Conservation (phyloP, 37 sponge, comb jelly and placozoan genomes). For the Crambe crambe region DNA sequence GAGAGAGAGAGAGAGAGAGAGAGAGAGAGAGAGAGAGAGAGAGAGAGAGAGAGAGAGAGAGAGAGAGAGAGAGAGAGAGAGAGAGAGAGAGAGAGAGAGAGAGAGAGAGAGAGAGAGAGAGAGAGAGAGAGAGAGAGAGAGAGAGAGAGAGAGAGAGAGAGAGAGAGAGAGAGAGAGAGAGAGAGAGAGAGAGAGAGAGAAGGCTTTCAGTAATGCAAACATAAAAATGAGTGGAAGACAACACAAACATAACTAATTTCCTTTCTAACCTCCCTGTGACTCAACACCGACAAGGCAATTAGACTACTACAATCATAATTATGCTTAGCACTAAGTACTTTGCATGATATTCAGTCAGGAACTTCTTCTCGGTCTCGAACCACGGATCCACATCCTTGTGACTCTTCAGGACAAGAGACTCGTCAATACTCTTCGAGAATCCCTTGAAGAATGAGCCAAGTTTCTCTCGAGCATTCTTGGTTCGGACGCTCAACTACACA, state of each 20-base stretch:
- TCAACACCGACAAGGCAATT: neutral
- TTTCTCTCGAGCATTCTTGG: conserved; percentile 90
- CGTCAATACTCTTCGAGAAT: conserved; percentile 92
- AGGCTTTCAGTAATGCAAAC: too few species aligned
- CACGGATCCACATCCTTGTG: conserved; percentile 90
- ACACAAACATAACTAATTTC: too few species aligned
- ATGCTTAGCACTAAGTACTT: conserved; percentile 53
- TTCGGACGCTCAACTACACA: conserved; percentile 81
- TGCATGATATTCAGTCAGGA: conserved; percentile 69
- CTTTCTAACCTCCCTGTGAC: too few species aligned
- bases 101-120: neutral
- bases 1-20: neutral
- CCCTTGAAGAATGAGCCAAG: conserved; percentile 87
- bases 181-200: conserved; percentile 9
- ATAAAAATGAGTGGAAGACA: too few species aligned
- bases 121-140: conserved; percentile 24
- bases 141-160: conserved; percentile 40
- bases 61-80: conserved; percentile 29
- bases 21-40: conserved; percentile 24
- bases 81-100: conserved; percentile 16
- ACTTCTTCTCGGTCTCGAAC: conserved; percentile 84
- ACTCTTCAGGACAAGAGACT: conserved; percentile 68
- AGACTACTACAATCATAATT: neutral
- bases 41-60: conserved; percentile 36
- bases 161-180: conserved; percentile 32